Evolutionary conservation across 2,797 vertebrate species (phyloP).

Genomic region (Leptoclinus maculatus): DNA sequence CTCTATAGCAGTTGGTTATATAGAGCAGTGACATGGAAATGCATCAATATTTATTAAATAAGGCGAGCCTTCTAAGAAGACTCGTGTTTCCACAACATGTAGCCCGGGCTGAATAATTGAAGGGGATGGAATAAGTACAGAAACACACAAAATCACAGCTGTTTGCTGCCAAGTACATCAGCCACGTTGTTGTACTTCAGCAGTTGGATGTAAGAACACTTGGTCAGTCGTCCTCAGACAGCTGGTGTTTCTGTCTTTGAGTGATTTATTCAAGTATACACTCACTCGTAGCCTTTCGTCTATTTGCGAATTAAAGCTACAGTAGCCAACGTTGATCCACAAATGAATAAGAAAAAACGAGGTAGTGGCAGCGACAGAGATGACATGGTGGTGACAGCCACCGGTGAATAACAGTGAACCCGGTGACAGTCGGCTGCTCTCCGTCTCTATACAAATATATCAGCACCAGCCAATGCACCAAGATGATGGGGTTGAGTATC

Average conservation of each 20-base stretch:
- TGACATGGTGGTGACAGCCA: constrained; percentile 42
- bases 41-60: constrained; percentile 41
- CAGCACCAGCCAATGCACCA: constrained; percentile 12
- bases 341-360: constrained; percentile 43
- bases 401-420: constrained; percentile 64
- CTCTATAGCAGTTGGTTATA: neutral
- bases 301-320: constrained; percentile 64
- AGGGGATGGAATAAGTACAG: neutral
- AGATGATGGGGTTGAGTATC: constrained; percentile 25
- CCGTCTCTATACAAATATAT: constrained; percentile 38
- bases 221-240: constrained; percentile 2
- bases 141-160: constrained; percentile 15
- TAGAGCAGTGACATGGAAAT: constrained; percentile 7
- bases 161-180: constrained; percentile 9
- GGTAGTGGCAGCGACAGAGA: constrained; percentile 50
- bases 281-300: constrained; percentile 17
- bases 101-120: constrained; percentile 36
- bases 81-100: neutral
- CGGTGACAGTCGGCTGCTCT: constrained; percentile 60
- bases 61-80: neutral
- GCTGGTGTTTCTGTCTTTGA: neutral
- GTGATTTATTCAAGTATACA: neutral
- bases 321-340: constrained; percentile 63
- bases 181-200: constrained; percentile 17
- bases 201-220: neutral